Evolutionary conservation across 2,113 vertebrate species (phyloP).

Genomic region (Hoplias malabaricus): DNA sequence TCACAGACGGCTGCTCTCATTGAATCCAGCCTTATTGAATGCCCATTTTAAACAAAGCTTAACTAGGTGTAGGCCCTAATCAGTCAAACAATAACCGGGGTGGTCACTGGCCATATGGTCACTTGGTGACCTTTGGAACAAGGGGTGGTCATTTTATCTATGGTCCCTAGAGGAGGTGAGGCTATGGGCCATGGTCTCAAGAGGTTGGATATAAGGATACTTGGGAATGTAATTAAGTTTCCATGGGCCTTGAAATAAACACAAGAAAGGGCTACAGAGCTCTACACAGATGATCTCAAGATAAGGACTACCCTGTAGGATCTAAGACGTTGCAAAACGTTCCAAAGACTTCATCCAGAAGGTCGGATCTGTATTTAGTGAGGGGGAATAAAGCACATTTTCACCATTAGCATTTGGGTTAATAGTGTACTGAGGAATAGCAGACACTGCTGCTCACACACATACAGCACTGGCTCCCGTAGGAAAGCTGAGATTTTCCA

Average conservation of each 20-base stretch:
- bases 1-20: neutral
- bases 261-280: neutral
- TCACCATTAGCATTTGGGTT: neutral
- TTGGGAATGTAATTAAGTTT: conserved; percentile 18
- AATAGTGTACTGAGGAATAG: neutral
- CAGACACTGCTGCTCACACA: neutral
- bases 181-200: conserved; percentile 9
- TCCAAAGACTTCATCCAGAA: no score
- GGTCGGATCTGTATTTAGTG: no score
- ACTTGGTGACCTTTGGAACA: conserved; percentile 27
- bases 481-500: conserved; percentile 6
- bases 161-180: conserved; percentile 21
- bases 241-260: conserved; percentile 1
- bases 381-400: neutral
- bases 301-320: no score
- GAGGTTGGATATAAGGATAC: conserved; percentile 29
- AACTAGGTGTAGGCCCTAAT: conserved; percentile 33
- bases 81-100: conserved; percentile 22
- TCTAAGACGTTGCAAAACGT: no score
- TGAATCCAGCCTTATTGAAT: neutral
- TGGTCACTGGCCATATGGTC: conserved; percentile 31
- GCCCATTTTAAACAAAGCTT: conserved; percentile 28
- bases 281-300: neutral
- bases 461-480: neutral
- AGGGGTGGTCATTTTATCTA: conserved; percentile 24